Conservation (phyloP, 2,888 invertebrate species). For the Leptopilina drosophilae region DNA sequence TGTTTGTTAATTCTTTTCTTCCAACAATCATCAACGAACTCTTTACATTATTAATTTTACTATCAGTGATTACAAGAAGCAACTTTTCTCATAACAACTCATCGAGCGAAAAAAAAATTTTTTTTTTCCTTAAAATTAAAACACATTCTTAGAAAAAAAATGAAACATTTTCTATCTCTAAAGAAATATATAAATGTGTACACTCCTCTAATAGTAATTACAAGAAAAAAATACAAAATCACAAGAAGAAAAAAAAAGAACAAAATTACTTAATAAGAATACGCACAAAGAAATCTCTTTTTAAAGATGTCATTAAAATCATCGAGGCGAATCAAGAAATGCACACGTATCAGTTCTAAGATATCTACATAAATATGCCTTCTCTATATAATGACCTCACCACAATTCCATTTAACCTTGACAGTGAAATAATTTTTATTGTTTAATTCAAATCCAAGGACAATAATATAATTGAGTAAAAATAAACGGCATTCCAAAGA, state of each 20-base stretch:
- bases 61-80: too few species aligned
- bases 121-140: too few species aligned
- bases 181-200: neutral
- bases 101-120: too few species aligned
- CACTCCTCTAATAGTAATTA: neutral
- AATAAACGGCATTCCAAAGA: neutral
- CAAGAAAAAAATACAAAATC: neutral
- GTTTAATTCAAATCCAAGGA: slow-evolving; percentile 1
- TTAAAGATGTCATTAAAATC: slow-evolving; percentile 7
- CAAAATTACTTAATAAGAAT: neutral
- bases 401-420: neutral
- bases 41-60: too few species aligned
- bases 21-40: too few species aligned
- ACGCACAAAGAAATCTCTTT: neutral
- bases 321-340: neutral
- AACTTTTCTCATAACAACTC: too few species aligned
- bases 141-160: too few species aligned
- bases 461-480: neutral
- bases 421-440: slow-evolving; percentile 35
- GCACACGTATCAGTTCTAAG: neutral
- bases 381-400: slow-evolving; percentile 23
- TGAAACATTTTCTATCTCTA: too few species aligned
- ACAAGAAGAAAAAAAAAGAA: too few species aligned
- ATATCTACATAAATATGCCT: neutral
- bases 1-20: too few species aligned